Percentiles rank a stretch among this genome's conserved stretches.
Conservation (phyloP, 2,888 invertebrate genomes). For the Morpho deidamia region DNA sequence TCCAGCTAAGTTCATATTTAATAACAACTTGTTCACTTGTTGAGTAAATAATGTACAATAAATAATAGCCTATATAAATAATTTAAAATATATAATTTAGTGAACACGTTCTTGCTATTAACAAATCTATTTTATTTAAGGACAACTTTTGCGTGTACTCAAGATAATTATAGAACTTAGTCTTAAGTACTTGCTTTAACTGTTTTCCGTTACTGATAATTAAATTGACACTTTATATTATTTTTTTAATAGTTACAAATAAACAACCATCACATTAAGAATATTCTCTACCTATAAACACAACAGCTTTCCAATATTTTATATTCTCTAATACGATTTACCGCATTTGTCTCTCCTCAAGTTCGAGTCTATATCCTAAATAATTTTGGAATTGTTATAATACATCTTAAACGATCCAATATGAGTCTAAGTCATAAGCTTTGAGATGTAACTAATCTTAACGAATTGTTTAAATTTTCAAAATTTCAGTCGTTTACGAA, state of each 20-base stretch:
- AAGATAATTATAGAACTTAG: too few relatives aligned
- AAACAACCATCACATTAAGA: slow-evolving; percentile 38
- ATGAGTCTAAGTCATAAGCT: slow-evolving; percentile 5
- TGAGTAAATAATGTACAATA: slow-evolving; percentile 7
- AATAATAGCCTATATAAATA: slow-evolving; percentile 11
- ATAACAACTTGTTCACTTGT: background rate
- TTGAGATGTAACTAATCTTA: slow-evolving; percentile 5
- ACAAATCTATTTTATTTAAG: slow-evolving; percentile 5
- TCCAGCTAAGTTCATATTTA: background rate
- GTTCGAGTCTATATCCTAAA: slow-evolving; percentile 21
- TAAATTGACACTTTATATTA: slow-evolving; percentile 22
- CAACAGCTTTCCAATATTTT: slow-evolving; percentile 37
- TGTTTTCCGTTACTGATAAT: slow-evolving; percentile 14
- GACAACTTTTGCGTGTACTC: background rate
- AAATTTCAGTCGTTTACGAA: slow-evolving; percentile 22
- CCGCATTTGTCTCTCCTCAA: slow-evolving; percentile 30
- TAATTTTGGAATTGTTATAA: slow-evolving; percentile 20
- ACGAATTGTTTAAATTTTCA: slow-evolving; percentile 17
- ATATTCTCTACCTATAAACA: slow-evolving; percentile 46
- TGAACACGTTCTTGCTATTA: slow-evolving; percentile 10
- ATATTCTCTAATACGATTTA: slow-evolving; percentile 32
- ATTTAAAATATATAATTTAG: slow-evolving; percentile 7
- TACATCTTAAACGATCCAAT: slow-evolving; percentile 15
- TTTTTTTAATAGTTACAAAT: slow-evolving; percentile 33
- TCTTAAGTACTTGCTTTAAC: background rate